Evolutionary conservation across 1,140 invertebrate species (phyloP).

Genomic region (Polyergus mexicanus): DNA sequence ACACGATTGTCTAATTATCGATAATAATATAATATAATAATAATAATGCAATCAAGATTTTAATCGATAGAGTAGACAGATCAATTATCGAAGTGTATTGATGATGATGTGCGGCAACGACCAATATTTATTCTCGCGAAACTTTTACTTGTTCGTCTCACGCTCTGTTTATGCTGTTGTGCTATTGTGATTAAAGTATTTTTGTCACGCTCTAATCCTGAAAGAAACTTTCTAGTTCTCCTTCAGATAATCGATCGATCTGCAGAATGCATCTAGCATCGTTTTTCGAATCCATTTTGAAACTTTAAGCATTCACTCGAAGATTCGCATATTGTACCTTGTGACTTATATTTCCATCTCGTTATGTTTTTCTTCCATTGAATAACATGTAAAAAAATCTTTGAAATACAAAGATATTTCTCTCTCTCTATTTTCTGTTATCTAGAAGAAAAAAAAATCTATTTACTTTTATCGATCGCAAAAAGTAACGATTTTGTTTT

Average conservation of each 20-base stretch:
- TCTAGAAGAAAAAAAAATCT: neutral
- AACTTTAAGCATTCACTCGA: neutral
- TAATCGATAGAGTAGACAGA: neutral
- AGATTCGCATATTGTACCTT: neutral
- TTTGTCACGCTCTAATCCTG: conserved; percentile 83
- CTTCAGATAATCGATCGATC: conserved; percentile 60
- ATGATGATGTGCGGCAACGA: conserved; percentile 40
- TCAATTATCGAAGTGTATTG: conserved; percentile 27
- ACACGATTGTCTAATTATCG: neutral
- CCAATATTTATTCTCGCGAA: conserved; percentile 75
- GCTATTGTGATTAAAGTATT: conserved; percentile 78
- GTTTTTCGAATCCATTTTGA: neutral
- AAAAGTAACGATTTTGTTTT: neutral
- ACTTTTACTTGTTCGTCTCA: conserved; percentile 81
- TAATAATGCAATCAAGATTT: neutral
- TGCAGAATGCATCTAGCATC: neutral
- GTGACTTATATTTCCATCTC: neutral
- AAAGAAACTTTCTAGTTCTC: conserved; percentile 76
- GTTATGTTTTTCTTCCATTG: neutral
- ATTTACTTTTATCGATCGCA: neutral
- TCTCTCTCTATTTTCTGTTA: neutral
- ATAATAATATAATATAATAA: neutral
- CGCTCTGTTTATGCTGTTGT: conserved; percentile 82
- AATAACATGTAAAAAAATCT: neutral
- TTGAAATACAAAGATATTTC: neutral